Percentiles rank a stretch among this genome's conserved stretches.
Evolutionary conservation across 2,797 vertebrate genomes (phyloP).

Genomic region (Okamejei kenojei): DNA sequence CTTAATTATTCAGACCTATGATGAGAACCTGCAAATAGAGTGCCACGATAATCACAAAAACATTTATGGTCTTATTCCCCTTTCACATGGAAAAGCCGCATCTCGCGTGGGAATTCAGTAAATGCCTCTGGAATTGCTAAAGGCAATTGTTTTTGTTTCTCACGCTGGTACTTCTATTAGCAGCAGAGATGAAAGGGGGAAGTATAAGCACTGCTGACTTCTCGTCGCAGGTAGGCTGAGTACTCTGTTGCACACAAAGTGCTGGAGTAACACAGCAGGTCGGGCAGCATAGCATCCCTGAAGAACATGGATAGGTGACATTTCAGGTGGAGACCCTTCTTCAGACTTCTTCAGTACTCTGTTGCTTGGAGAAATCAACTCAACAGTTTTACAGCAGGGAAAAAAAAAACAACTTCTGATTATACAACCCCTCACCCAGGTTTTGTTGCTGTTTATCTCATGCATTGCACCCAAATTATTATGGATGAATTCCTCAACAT

Average conservation of each 20-base stretch:
- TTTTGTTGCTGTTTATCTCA: not conserved
- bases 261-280: too few species aligned
- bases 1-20: not conserved
- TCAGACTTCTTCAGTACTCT: not conserved
- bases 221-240: conserved; percentile 15
- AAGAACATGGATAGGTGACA: too few species aligned
- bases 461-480: not conserved
- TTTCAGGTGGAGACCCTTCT: too few species aligned
- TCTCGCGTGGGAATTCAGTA: not conserved
- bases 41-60: not conserved
- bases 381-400: not conserved
- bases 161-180: not conserved
- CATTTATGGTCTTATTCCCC: not conserved
- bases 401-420: not conserved
- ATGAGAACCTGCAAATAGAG: not conserved
- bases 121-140: not conserved
- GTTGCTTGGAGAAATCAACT: not conserved
- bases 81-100: not conserved
- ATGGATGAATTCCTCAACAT: conserved; percentile 13
- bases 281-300: too few species aligned
- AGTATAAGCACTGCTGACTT: not conserved
- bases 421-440: not conserved
- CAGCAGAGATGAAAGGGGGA: not conserved
- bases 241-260: not conserved
- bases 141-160: not conserved